phyloP scores from a whole-genome alignment of 2,113 vertebrate genomes.

The Rattus rattus region DNA sequence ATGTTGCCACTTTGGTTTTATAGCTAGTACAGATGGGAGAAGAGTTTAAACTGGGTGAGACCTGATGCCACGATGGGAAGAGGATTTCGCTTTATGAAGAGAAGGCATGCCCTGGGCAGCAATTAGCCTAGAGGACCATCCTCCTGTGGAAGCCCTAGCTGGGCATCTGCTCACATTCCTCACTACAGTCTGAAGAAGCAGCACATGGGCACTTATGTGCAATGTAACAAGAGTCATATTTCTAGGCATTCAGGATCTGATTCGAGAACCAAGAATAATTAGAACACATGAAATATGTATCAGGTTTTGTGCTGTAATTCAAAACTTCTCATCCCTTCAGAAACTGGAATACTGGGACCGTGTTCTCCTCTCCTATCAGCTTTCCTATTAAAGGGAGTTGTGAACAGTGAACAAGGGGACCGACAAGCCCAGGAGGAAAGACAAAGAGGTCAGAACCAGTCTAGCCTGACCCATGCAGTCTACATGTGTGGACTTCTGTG shows the following conservation, averaged over 20 bases:
- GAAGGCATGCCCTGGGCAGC: fast-evolving
- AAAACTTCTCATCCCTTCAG: neutral
- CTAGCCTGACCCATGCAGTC: neutral
- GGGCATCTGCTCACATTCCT: neutral
- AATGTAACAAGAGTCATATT: neutral
- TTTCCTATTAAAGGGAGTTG: neutral
- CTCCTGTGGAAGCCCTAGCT: neutral
- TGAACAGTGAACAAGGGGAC: neutral
- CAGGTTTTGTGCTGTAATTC: neutral
- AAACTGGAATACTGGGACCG: neutral
- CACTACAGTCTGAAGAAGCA: neutral
- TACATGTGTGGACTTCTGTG: neutral
- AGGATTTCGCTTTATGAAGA: neutral
- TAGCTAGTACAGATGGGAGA: neutral
- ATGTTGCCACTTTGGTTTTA: neutral
- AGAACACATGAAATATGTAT: neutral
- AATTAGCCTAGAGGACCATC: neutral
- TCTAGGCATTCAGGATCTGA: neutral
- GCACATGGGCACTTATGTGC: neutral
- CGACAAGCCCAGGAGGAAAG: neutral
- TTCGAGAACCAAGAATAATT: neutral
- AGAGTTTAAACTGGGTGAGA: neutral
- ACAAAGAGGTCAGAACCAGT: neutral
- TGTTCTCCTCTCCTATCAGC: neutral
- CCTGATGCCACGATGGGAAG: neutral